phyloP scores from a whole-genome alignment of 2,797 vertebrate species.

The Ceyx erithaca region DNA sequence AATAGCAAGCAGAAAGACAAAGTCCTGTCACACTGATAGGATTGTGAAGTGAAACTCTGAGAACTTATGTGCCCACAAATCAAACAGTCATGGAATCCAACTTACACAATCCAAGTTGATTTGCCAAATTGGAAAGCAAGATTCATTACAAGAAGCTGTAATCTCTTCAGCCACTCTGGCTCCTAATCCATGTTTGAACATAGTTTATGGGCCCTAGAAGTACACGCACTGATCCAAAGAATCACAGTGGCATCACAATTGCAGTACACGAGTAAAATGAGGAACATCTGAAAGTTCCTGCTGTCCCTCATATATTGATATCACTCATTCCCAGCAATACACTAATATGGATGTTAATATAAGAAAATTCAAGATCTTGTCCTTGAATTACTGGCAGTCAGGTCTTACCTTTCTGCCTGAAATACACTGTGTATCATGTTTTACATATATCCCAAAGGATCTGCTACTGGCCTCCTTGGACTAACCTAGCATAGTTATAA shows the following conservation, averaged over 20 bases:
- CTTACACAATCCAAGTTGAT: not conserved
- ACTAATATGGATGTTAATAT: rapidly evolving
- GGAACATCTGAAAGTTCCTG: not conserved
- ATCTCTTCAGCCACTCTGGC: not conserved
- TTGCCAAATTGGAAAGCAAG: not conserved
- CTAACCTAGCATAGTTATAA: not conserved
- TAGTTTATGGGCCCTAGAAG: not conserved
- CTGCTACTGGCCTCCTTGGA: slow-evolving; percentile 4
- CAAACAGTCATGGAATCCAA: not conserved
- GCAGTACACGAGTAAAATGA: not conserved
- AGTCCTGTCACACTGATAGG: not conserved
- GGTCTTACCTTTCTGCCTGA: not conserved
- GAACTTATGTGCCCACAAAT: not conserved
- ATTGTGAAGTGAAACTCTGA: not conserved
- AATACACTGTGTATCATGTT: not conserved
- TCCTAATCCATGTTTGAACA: not conserved
- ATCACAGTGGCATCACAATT: not conserved
- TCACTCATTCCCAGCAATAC: not conserved
- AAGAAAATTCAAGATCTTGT: not conserved
- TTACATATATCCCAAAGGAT: not conserved
- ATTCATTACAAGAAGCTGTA: not conserved
- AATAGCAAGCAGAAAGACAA: not conserved
- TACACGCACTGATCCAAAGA: not conserved
- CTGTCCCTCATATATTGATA: not conserved
- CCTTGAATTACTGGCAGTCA: not conserved